A percentile compares a stretch with the other conserved stretches of the same genome.
phyloP scores from a whole-genome alignment of 2,888 invertebrate species.

The Leptogaster cylindrica region DNA sequence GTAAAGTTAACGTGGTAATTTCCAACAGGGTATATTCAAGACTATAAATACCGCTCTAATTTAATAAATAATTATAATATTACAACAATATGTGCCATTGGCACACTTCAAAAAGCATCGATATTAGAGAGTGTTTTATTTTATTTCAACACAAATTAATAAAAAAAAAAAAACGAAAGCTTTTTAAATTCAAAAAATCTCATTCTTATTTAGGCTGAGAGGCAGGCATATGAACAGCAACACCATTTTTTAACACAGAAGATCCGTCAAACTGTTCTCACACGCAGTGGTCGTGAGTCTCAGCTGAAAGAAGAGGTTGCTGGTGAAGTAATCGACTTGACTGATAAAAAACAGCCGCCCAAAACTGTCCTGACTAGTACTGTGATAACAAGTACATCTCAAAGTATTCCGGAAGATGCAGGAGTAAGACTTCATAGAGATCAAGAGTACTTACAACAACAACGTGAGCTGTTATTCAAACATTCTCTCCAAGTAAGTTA shows the following conservation, averaged over 20 bases:
- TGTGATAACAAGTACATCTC: conserved; percentile 60
- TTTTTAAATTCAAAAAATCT: conserved; percentile 6
- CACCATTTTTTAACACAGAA: conserved; percentile 79
- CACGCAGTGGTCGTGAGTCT: conserved; percentile 69
- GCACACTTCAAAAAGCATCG: too few species aligned
- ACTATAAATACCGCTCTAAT: too few species aligned
- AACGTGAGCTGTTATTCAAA: conserved; percentile 69
- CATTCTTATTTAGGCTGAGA: conserved; percentile 64
- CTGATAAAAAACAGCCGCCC: conserved; percentile 68
- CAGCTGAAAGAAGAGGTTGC: conserved; percentile 68
- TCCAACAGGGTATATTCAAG: too few species aligned
- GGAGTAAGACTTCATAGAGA: conserved; percentile 57
- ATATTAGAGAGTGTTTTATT: too few species aligned
- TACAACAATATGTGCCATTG: too few species aligned
- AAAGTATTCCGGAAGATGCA: conserved; percentile 64
- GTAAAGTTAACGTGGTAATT: too few species aligned
- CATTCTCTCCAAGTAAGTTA: conserved; percentile 64
- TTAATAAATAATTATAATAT: too few species aligned
- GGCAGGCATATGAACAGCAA: conserved; percentile 66
- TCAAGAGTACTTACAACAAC: conserved; percentile 69
- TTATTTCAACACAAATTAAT: too few species aligned
- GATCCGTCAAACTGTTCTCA: conserved; percentile 85
- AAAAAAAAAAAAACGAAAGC: neutral
- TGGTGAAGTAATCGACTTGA: conserved; percentile 76
- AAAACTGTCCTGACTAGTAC: conserved; percentile 65